These are phyloP conservation scores for Sarotherodon lohbergeri DNA, from an alignment of 2,113 vertebrate species.

Conservation along the genomic window DNA sequence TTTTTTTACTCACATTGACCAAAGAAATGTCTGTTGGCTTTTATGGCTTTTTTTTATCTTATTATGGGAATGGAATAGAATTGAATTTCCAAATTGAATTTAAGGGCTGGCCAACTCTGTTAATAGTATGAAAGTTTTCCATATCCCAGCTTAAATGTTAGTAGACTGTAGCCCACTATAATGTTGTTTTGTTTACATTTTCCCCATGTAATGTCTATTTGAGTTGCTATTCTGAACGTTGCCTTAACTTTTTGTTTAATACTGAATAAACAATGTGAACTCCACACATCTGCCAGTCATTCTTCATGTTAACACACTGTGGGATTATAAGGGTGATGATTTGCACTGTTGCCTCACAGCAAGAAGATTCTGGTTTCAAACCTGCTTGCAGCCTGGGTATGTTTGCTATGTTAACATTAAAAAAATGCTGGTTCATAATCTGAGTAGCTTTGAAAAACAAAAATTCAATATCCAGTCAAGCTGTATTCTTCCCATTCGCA, in stretches of 20 bases:
- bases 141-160: slow-evolving; percentile 34
- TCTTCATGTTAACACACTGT: background rate
- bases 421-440: background rate
- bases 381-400: background rate
- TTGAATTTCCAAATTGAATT: background rate
- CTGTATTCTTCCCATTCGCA: background rate
- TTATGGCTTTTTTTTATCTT: slow-evolving; percentile 12
- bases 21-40: slow-evolving; percentile 8
- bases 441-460: background rate
- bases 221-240: slow-evolving; percentile 52
- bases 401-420: background rate
- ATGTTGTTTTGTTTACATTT: slow-evolving; percentile 68
- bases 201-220: slow-evolving; percentile 42
- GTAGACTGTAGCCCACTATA: slow-evolving; percentile 54
- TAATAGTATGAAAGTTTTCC: slow-evolving; percentile 7
- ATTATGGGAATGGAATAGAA: background rate
- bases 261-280: slow-evolving; percentile 73
- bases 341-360: background rate
- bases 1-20: background rate
- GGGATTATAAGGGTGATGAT: background rate
- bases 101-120: slow-evolving; percentile 23
- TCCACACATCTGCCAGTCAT: background rate
- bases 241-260: slow-evolving; percentile 53
- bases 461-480: background rate
- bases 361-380: background rate